Base-by-base conservation (phyloP, 2,888 invertebrate genomes). In the Lasioglossum pauxillum region DNA sequence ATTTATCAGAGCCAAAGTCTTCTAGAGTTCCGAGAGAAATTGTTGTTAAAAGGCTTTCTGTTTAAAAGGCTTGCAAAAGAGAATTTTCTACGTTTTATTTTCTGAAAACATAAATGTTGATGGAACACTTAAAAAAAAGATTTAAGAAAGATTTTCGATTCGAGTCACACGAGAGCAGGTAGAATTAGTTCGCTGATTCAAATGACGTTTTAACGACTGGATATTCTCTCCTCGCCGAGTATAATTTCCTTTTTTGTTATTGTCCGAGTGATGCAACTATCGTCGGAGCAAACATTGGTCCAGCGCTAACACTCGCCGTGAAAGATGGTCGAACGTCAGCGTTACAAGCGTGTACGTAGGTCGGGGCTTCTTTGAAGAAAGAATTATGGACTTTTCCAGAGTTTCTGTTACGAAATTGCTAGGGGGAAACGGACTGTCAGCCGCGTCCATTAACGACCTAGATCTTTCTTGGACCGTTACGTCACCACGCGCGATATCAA, bases 251-350 rank as follows among this genome's bases (percentile, higher is more conserved):
- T 41, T 69, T 69, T 41, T 69, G 69, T 69, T 69, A 38, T 41
- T 38, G 23, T 69, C 38, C 69, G 69, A 12, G 57, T 75, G 75
- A 75, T 16, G 75, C 81, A 35, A 78, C 16, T 1, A 35, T n/a
- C 5, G 72, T 7, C 19, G n/a, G 46, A 35, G 41, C 12, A 71
- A 71, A 81, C 31, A 76, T 44, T 76, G 35, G 7, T 23, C 49
- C 27, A 5, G 46, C 35, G 82, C 82, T 83, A 82, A 82, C 71
- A 71, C 49, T 35, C 8, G 49, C 19, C 44, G 38, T 10, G 46
- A 46, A 41, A 46, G 46, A 60, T 31, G 16, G n/a, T 31, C 60
- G 27, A 78, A 71, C 44, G 53, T 77, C 67, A 46, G 41, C 23
- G 7, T 41, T 73, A 31, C 41, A 35, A 31, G 67, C 31, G 31